Evolutionary conservation across 2,888 invertebrate genomes (phyloP).

Genomic region (Apoda limacodes): DNA sequence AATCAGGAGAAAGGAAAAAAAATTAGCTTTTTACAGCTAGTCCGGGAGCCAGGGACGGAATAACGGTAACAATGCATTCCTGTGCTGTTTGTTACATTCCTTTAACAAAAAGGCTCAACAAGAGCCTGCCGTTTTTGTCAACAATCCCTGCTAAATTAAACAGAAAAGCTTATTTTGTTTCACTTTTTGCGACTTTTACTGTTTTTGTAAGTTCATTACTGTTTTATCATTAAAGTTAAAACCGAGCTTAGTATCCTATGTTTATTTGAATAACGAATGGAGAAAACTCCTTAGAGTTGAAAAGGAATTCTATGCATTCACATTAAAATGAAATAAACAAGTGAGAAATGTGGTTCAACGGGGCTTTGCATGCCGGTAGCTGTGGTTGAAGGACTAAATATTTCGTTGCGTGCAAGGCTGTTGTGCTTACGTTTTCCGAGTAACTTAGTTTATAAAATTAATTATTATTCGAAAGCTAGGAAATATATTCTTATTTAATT

Average conservation of each 20-base stretch:
- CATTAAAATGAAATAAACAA: constrained; percentile 28
- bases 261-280: neutral
- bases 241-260: neutral
- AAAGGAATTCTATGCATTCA: constrained; percentile 7
- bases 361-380: constrained; percentile 43
- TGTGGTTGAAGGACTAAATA: constrained; percentile 39
- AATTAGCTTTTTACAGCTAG: constrained; percentile 45
- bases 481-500: constrained; percentile 1
- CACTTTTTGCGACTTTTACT: constrained; percentile 26
- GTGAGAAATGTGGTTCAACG: constrained; percentile 31
- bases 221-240: constrained; percentile 6
- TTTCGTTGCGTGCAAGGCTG: constrained; percentile 47
- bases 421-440: too few relatives aligned
- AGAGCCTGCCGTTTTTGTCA: constrained; percentile 55
- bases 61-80: constrained; percentile 64
- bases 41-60: constrained; percentile 31
- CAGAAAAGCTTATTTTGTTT: constrained; percentile 57
- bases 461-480: neutral
- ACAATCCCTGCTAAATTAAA: constrained; percentile 64
- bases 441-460: constrained; percentile 33
- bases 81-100: constrained; percentile 51
- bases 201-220: constrained; percentile 35
- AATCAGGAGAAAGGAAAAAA: constrained; percentile 33
- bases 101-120: constrained; percentile 56
- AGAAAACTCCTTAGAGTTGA: neutral